Evolutionary conservation across 37 sponge, comb jelly and placozoan genomes (phyloP), one percentile per base, ranked within the genome.

Genomic region (Petrosia ficiformis): DNA sequence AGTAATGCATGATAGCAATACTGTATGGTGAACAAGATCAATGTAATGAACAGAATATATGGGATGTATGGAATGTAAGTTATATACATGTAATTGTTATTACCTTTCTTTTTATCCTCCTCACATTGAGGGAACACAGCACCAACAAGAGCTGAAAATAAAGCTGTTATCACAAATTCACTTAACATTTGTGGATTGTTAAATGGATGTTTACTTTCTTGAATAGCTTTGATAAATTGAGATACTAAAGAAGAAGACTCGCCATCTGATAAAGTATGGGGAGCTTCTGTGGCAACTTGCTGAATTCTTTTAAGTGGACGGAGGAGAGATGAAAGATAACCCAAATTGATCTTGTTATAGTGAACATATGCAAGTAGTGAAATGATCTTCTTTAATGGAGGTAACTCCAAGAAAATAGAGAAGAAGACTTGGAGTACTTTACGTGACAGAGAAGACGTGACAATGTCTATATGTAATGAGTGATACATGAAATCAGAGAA

Each of bases 401-500:
- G 43, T 52, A 68, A 57, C 57, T n/a, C 3, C 21, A 67, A 43
- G 37, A 90, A 70, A 33, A 67, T 59, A n/a, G 58, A 28, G 34
- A 84, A 67, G 60, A 78, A 71, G 3, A 67, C 69, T 5, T 71
- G 32, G 41, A 90, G 65, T 30, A 90, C 71, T 2, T 61, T 35
- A 31, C 64, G 65, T 21, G 77, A 69, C 57, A 86, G 71, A 16
- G 77, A 30, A n/a, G 63, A n/a, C 26, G 42, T 48, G 2, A 39
- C 32, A 21, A 25, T 38, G 0, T 80, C 71, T 48, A 85, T 48
- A 42, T 79, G 77, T 34, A 90, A 68, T 48, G 65, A 68, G 59
- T 80, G 56, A 26, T 59, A 22, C 60, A 86, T 63, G 67, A 90
- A 90, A 64, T 90, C 91, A 24, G 39, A 52, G 40, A 82, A 90